phyloP scores from a whole-genome alignment of 2,888 invertebrate species.

The Tenthredo distinguenda region DNA sequence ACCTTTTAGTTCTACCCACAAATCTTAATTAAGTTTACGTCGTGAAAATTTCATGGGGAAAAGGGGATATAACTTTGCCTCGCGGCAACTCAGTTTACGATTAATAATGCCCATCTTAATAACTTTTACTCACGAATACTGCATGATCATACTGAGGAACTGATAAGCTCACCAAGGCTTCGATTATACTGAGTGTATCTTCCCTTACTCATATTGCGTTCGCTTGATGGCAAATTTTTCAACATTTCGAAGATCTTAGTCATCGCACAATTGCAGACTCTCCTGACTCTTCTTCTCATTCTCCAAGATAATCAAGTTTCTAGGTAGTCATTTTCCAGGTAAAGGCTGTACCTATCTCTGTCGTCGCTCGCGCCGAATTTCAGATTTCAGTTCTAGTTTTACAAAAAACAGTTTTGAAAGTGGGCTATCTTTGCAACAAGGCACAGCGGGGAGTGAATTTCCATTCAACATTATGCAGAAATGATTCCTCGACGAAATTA shows the following conservation, averaged over 20 bases:
- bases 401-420: too few relatives aligned
- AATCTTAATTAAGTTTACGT: conserved; percentile 50
- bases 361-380: too few relatives aligned
- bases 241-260: background rate
- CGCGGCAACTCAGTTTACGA: conserved; percentile 41
- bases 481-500: too few relatives aligned
- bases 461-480: too few relatives aligned
- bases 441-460: too few relatives aligned
- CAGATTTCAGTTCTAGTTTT: too few relatives aligned
- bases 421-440: too few relatives aligned
- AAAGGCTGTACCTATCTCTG: too few relatives aligned
- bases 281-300: too few relatives aligned
- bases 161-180: background rate
- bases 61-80: conserved; percentile 37
- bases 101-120: conserved; percentile 36
- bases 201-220: background rate
- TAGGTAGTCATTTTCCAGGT: too few relatives aligned
- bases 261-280: background rate
- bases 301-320: too few relatives aligned
- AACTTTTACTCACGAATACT: conserved; percentile 15
- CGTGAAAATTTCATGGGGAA: conserved; percentile 43
- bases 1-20: conserved; percentile 44
- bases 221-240: background rate
- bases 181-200: background rate
- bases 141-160: conserved; percentile 3